Base-by-base conservation (phyloP, 2,888 invertebrate species). In the Boloria euphrosyne region DNA sequence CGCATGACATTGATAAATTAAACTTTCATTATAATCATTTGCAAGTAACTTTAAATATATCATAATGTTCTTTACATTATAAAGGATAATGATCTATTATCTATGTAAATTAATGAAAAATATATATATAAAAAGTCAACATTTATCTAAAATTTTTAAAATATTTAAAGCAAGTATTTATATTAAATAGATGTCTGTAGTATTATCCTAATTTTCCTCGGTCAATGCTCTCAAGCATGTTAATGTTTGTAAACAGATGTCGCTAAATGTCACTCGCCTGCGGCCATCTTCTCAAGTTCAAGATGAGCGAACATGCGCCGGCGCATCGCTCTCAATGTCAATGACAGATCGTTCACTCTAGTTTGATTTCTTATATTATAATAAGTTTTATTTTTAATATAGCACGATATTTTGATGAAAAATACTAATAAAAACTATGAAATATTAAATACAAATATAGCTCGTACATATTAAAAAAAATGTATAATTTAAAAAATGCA, bases 271-370 rank as follows among this genome's bases (percentile, higher is more conserved):
- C 81, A 80, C 74, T 80, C 71, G 82, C 72, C 76, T 69, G 71
- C 76, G 75, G 78, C 72, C 77, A 78, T 72, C 72, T 59, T 77
- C 83, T 78, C 87, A 90, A 90, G 90, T 89, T 90, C 90, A 90
- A 90, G 90, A 90, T 80, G 85, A 87, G 78, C 75, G 75, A 67
- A 71, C 64, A 54, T 73, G 75, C 74, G 78, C 76, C 58, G 70
- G 75, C 81, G 79, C 79, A 76, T 77, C 80, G 76, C 65, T 78
- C 74, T 83, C 84, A 87, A 87, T 87, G 86, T 86, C 88, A 89
- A 84, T 87, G 85, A 83, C 87, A 72, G 74, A 79, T 80, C 70
- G 72, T 77, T 84, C 78, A 81, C 87, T 87, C 87, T 89, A 85
- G 67, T 80, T 79, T 64, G 72, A 75, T 79, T 81, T 80, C 81